Conservation (phyloP, 2,113 vertebrate species). For the Cheilinus undulatus region DNA sequence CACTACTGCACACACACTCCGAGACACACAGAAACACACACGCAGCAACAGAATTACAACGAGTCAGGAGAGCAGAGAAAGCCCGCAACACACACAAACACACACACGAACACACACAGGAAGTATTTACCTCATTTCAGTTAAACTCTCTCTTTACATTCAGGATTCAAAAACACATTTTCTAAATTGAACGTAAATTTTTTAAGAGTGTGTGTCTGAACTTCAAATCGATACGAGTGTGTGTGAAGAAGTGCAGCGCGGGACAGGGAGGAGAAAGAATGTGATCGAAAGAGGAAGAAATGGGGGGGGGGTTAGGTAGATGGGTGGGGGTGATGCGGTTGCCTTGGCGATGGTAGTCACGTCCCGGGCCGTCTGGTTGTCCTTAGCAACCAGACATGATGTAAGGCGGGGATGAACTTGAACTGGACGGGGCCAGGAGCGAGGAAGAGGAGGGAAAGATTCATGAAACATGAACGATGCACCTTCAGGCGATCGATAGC, state of each 20-base stretch:
- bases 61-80: constrained; percentile 65
- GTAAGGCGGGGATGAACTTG: constrained; percentile 97
- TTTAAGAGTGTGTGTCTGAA: constrained; percentile 9
- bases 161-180: constrained; percentile 38
- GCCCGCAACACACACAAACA: constrained; percentile 39
- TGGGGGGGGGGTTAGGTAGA: constrained; percentile 80
- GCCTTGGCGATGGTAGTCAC: constrained; percentile 97
- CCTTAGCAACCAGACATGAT: constrained; percentile 98
- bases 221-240: constrained; percentile 72
- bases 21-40: constrained; percentile 22
- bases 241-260: constrained; percentile 84
- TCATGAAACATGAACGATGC: constrained; percentile 92
- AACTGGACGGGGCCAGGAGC: constrained; percentile 89
- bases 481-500: constrained; percentile 92
- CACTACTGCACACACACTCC: constrained; percentile 74
- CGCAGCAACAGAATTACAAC: constrained; percentile 72
- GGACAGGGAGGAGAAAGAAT: constrained; percentile 41
- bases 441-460: constrained; percentile 73
- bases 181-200: constrained; percentile 34
- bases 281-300: constrained; percentile 39
- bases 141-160: constrained; percentile 50
- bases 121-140: constrained; percentile 22
- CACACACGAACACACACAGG: constrained; percentile 23
- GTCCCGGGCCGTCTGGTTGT: constrained; percentile 97
- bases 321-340: constrained; percentile 77